Conservation (phyloP, 2,888 invertebrate genomes). For the Eilema caniola region DNA sequence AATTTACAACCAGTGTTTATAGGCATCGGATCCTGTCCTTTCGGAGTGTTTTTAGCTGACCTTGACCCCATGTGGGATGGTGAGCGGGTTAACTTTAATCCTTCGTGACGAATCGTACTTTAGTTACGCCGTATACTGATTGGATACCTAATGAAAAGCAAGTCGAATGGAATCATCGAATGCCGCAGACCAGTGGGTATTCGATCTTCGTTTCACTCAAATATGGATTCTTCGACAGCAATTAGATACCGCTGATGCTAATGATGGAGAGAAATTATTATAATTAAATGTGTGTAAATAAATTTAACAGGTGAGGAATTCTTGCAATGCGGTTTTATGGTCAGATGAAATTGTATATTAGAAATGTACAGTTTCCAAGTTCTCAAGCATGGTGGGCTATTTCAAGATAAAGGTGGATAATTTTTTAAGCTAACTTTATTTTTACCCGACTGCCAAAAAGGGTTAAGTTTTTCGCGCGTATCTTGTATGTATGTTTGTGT, state of each 20-base stretch:
- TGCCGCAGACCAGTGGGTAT: slow-evolving; percentile 59
- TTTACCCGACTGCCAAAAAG: no score
- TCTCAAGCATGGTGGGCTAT: not conserved
- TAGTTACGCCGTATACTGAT: slow-evolving; percentile 74
- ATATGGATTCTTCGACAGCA: slow-evolving; percentile 27
- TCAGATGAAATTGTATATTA: not conserved
- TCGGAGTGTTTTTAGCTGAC: slow-evolving; percentile 57
- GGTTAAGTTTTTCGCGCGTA: no score
- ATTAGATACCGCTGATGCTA: slow-evolving; percentile 25
- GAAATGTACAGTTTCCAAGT: not conserved
- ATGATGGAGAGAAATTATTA: slow-evolving; percentile 16
- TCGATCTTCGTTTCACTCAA: slow-evolving; percentile 26
- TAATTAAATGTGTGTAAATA: slow-evolving; percentile 16
- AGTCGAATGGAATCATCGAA: slow-evolving; percentile 57
- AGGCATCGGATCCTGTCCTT: slow-evolving; percentile 59
- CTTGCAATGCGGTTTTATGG: slow-evolving; percentile 10
- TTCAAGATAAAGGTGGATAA: not conserved
- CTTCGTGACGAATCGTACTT: slow-evolving; percentile 77
- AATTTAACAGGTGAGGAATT: slow-evolving; percentile 13
- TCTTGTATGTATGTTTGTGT: no score
- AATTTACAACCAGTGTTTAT: slow-evolving; percentile 76
- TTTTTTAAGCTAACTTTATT: not conserved
- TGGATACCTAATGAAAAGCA: slow-evolving; percentile 74
- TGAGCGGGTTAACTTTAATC: slow-evolving; percentile 66
- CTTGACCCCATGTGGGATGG: slow-evolving; percentile 67